Base-by-base conservation (phyloP, 1,140 invertebrate genomes). In the Laodelphax striatellus region DNA sequence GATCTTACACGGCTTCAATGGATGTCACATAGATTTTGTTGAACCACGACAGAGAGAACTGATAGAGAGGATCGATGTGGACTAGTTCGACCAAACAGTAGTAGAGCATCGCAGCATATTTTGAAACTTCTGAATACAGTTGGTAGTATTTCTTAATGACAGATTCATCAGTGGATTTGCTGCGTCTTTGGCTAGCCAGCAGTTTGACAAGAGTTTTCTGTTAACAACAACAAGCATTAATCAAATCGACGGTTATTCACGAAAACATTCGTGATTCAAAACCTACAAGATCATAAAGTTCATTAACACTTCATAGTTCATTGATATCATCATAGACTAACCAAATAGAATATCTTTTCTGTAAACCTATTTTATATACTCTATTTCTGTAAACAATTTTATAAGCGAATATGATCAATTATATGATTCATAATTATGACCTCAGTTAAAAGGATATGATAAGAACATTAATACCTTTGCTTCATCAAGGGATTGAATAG, bases 21-120 rank as follows among this genome's bases (percentile, higher is more conserved):
- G 91, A 92, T 58, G 81, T 78, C 16, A 87, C 79, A 70, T 93
- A 97, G 0, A 95, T 77, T 73, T 90, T 92, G 43, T 96, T 92
- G 71, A 94, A 97, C 93, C 93, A 97, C 14, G 79, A 79, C 10
- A 95, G 75, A 0, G 87, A 90, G 70, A 86, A 97, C 71, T 97
- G 93, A 74, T 97, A 97, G 93, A 97, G 97, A 2, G 92, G 92
- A 76, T 97, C 91, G 44, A 97, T 87, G 67, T 91, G 93, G 8
- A 90, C 86, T 52, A 97, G 74, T 75, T 96, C 90, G 2, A 90
- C 90, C 17, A 96, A 84, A 24, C 91, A 93, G 69, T 95, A 96
- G 70, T 95, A 97, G 2, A 97, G 73, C 17, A 87, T 83, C 5
- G 92, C 86, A 1, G 90, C 90, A 72, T 95, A 88, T 56, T 82